These are phyloP conservation scores for Augochlora pura DNA, from an alignment of 1,140 invertebrate genomes.

Conservation along the genomic window DNA sequence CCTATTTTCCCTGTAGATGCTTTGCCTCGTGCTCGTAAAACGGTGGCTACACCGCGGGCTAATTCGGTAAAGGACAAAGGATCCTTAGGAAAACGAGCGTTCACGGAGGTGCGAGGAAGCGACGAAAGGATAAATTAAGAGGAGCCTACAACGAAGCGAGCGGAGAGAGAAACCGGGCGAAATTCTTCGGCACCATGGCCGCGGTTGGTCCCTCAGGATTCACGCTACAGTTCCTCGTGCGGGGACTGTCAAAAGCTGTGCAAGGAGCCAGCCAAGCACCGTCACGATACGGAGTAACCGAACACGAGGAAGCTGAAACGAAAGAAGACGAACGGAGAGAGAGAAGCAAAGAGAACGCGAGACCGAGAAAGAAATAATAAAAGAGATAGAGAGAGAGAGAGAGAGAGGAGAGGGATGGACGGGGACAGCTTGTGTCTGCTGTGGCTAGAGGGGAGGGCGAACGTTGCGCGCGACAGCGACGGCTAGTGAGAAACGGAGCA, in stretches of 20 bases:
- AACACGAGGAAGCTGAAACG: slow-evolving; percentile 33
- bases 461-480: slow-evolving; percentile 2
- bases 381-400: background rate
- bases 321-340: slow-evolving; percentile 6
- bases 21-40: no score
- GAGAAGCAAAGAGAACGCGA: background rate
- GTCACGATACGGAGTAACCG: background rate
- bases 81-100: no score
- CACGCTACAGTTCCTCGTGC: background rate
- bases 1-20: no score
- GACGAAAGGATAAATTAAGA: no score
- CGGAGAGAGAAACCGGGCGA: background rate
- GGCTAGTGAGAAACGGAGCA: slow-evolving; percentile 25
- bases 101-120: no score
- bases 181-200: background rate
- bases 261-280: background rate
- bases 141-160: no score
- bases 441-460: slow-evolving; percentile 9
- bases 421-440: slow-evolving; percentile 8
- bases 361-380: background rate
- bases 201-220: background rate
- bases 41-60: no score
- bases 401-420: slow-evolving; percentile 6
- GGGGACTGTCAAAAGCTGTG: slow-evolving; percentile 9
- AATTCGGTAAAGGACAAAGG: no score